Conservation (phyloP, 2,113 vertebrate genomes). For the Amphiprion ocellaris region DNA sequence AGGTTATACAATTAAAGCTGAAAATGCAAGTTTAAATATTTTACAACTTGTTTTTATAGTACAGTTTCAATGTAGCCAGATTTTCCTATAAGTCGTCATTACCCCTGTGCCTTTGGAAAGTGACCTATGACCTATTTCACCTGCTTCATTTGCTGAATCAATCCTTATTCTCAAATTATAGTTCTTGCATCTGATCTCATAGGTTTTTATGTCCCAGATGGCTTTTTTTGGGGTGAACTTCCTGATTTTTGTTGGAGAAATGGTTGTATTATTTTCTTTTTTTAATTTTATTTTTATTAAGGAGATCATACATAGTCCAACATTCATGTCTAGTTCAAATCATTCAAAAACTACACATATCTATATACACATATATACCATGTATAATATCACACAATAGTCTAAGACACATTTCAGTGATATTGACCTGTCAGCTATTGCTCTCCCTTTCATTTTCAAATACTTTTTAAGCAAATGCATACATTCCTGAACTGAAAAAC, state of each 20-base stretch:
- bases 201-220: neutral
- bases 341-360: no score
- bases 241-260: no score
- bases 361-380: no score
- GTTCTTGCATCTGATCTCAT: neutral
- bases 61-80: neutral
- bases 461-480: no score
- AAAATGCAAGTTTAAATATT: neutral
- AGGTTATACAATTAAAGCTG: neutral
- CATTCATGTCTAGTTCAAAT: no score
- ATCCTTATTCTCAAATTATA: neutral
- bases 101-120: neutral
- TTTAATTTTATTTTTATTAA: neutral
- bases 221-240: neutral
- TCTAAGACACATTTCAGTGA: no score
- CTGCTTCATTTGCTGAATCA: neutral
- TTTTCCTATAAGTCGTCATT: neutral
- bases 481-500: no score
- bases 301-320: neutral
- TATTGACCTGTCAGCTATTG: no score
- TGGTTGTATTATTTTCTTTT: no score
- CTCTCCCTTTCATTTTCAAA: no score
- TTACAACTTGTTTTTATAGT: neutral
- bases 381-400: no score
- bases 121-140: neutral